Conservation (phyloP, 64 coral and sea anemone genomes). For the Porites australiensis region DNA sequence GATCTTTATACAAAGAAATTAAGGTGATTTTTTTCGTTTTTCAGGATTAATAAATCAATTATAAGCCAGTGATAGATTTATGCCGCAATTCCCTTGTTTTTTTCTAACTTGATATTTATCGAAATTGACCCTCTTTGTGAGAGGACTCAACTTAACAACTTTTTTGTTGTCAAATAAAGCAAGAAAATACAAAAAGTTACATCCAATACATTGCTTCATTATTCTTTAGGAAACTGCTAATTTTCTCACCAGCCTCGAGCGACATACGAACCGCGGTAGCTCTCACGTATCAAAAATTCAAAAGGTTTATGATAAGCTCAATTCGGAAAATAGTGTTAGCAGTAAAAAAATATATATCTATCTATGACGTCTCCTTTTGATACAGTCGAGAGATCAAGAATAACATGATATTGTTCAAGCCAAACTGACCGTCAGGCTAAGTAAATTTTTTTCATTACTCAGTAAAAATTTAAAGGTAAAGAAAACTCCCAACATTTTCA, state of each 20-base stretch:
- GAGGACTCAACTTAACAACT: background rate
- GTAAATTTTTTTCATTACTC: background rate
- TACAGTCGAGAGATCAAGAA: too few relatives aligned
- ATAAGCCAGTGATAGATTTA: too few relatives aligned
- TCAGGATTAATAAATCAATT: too few relatives aligned
- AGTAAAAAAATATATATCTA: too few relatives aligned
- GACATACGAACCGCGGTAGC: background rate
- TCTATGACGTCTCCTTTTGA: too few relatives aligned
- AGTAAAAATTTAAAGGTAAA: background rate
- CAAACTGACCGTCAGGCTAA: too few relatives aligned
- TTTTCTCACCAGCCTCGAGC: background rate
- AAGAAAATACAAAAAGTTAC: conserved; percentile 3
- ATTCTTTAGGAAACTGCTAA: background rate
- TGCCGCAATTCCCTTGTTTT: background rate
- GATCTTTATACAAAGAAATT: too few relatives aligned
- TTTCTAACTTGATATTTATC: background rate
- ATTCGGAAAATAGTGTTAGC: too few relatives aligned
- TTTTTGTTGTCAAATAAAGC: background rate
- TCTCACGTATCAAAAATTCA: background rate
- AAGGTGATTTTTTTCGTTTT: too few relatives aligned
- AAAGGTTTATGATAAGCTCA: too few relatives aligned
- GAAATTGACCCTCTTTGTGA: background rate
- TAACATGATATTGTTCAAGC: too few relatives aligned
- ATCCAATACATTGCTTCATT: conserved; percentile 7
- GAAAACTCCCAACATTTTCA: background rate